phyloP scores from a whole-genome alignment of 2,888 invertebrate species.

The Leptinotarsa tumamoca region DNA sequence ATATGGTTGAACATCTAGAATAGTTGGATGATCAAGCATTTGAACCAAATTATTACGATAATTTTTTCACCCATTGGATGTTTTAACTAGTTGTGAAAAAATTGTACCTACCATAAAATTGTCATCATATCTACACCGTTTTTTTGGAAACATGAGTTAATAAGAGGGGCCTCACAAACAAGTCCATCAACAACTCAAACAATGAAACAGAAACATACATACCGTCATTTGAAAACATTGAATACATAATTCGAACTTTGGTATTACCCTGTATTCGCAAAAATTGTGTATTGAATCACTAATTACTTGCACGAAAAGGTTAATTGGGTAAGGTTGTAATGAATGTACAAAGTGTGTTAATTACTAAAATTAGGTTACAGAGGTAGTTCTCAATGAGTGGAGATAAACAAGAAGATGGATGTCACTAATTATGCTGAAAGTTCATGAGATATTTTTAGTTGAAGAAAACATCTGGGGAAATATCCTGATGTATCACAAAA shows the following conservation, averaged over 20 bases:
- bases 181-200: background rate
- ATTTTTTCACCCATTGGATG: too few species aligned
- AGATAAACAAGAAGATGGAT: background rate
- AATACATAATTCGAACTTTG: background rate
- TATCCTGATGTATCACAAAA: too few species aligned
- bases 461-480: too few species aligned
- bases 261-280: background rate
- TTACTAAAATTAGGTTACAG: slow-evolving; percentile 14
- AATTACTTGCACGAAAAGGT: background rate
- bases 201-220: background rate
- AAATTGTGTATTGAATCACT: slow-evolving; percentile 2
- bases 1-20: too few species aligned
- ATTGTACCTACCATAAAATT: too few species aligned
- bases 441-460: too few species aligned
- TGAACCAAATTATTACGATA: too few species aligned
- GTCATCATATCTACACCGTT: too few species aligned
- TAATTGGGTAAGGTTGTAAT: slow-evolving; percentile 9
- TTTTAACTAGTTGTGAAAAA: too few species aligned
- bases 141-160: too few species aligned
- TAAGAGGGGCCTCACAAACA: too few species aligned
- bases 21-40: too few species aligned
- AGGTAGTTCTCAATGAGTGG: background rate
- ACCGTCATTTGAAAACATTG: background rate
- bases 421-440: background rate
- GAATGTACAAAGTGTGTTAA: background rate